Evolutionary conservation across 2,113 vertebrate genomes (phyloP).

Genomic region (Empidonax alnorum): DNA sequence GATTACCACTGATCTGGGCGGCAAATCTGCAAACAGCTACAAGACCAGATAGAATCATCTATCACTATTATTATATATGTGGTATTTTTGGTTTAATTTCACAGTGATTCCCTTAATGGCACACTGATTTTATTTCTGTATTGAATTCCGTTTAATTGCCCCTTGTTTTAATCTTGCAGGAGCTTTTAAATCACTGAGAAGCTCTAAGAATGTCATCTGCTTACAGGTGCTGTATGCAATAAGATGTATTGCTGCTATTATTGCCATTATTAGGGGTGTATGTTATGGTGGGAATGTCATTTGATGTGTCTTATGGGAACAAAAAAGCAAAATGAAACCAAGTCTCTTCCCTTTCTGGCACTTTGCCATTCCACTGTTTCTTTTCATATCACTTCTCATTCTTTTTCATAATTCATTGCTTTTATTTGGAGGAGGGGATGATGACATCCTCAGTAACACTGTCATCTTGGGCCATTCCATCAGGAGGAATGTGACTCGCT

Average conservation of each 20-base stretch:
- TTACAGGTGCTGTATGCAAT: neutral
- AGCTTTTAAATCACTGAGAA: slow-evolving; percentile 26
- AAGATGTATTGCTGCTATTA: neutral
- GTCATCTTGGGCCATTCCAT: neutral
- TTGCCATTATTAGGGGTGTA: slow-evolving; percentile 23
- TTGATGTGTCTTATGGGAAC: slow-evolving; percentile 22
- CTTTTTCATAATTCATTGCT: neutral
- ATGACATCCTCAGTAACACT: neutral
- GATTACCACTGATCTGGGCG: neutral
- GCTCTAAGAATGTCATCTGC: neutral
- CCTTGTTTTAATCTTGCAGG: neutral
- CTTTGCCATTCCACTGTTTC: neutral
- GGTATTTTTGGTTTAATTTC: neutral
- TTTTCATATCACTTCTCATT: neutral
- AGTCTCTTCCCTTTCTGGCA: neutral
- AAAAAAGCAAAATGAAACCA: slow-evolving; percentile 20
- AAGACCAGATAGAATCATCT: neutral
- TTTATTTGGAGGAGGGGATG: neutral
- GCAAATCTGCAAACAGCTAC: neutral
- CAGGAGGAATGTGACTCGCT: neutral
- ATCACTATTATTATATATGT: neutral
- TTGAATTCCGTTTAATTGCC: slow-evolving; percentile 1
- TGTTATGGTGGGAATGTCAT: neutral
- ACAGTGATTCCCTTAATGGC: neutral
- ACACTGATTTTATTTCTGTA: slow-evolving; percentile 30